Evolutionary conservation across 1,140 invertebrate species (phyloP), one percentile per base, ranked within the genome.

Genomic region (Bombus terrestris): DNA sequence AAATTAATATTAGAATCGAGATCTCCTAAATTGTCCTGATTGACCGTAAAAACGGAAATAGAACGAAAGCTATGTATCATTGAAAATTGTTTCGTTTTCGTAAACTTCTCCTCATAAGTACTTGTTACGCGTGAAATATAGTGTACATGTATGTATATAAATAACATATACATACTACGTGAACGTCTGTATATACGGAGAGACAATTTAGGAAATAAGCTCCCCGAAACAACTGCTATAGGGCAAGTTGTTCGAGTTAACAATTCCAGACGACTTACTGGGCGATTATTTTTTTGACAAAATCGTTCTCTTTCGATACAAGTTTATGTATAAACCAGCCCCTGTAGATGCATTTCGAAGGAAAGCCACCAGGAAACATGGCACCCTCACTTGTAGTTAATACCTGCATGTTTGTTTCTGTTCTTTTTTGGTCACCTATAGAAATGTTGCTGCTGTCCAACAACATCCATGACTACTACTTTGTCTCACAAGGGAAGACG

Each of bases 401-500:
- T 77, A 93, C 93, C 92, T 92, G 94, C 94, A 95, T 95, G 94
- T 93, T 94, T 91, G 92, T 81, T 91, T 94, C 91, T 92, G 88
- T 93, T 92, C 90, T 83, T 91, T 77, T 75, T 86, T 85, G 88
- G 84, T 81, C 89, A 86, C 91, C 89, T 89, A 87, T 96, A 98
- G 98, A 97, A 71, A 97, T 97, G 95, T 97, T 97, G 95, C 94
- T 97, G 94, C 97, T 99, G 96, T 97, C 97, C 94, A 97, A 98
- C 95, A 97, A 98, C 96, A 97, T 98, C 96, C 96, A 96, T 96
- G 97, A 98, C 95, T 99, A 99, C 96, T 95, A 97, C 96, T 99
- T 98, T 97, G 97, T 99, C 94, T 98, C 98, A 95, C 99, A 99
- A 97, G 99, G 99, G 96, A 98, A 99, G 96, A 97, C 98, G 93